Evolutionary conservation across 2,888 invertebrate species (phyloP), one percentile per base, ranked within the genome.

Genomic region (Stomorhina lunata): DNA sequence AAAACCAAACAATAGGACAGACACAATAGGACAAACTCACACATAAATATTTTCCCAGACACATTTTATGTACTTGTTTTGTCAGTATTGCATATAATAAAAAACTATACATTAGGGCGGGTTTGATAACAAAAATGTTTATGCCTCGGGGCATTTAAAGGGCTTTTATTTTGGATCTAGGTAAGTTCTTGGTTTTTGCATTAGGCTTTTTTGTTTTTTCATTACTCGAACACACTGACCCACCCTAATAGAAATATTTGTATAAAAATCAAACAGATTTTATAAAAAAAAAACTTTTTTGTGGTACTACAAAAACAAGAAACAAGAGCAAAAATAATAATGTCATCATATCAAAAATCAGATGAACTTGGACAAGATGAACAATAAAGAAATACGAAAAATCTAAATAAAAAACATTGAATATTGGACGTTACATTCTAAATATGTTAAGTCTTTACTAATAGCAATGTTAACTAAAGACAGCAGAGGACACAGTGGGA

Each of bases 391-490:
- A 59, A n/a, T 29, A 57, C n/a, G n/a, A 2, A 50, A 5, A 43
- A 27, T 15, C 1, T 34, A 73, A 65, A 40, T 55, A 10, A 75
- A 75, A 57, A 55, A 22, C 75, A 59, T 29, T 50, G 57, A 50
- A 48, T 50, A 73, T 55, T 27, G 48, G 34, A 17, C 40, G 40
- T 57, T 66, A 48, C n/a, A 37, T 66, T 50, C 25, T 32, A 59
- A 72, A 73, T 48, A 66, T 63, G 25, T 48, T 45, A 34, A 65
- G 48, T 37, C 69, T 48, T 45, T 40, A 9, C 50, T 79, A 65
- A 72, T 48, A 37, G 15, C 43, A 43, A n/a, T n/a, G 53, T 57
- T 9, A 5, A 29, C 37, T 73, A 43, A 29, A 9, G 61, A 0
- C 40, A 10, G n/a, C 5, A 55, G 2, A 22, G 2, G 0, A 7